Conservation (phyloP, 2,113 vertebrate genomes). For the Riparia riparia region DNA sequence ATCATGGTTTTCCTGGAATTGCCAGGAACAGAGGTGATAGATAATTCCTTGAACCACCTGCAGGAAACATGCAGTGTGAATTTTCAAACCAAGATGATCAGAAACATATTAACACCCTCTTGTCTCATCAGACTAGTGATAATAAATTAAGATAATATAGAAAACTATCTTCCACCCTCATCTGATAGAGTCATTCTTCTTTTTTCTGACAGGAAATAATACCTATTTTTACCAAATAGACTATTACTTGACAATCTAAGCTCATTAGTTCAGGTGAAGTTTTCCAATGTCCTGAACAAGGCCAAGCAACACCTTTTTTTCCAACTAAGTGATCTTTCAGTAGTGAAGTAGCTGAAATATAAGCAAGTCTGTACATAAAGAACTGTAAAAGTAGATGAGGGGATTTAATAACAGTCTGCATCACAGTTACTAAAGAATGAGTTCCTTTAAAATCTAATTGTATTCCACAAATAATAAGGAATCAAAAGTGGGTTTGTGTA, state of each 20-base stretch:
- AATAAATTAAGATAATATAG: not conserved
- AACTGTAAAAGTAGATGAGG: not conserved
- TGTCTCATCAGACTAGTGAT: not conserved
- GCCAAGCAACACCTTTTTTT: not conserved
- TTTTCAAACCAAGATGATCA: not conserved
- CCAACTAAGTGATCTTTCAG: not conserved
- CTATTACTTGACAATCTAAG: not conserved
- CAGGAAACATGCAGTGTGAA: not conserved
- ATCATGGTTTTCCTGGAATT: not conserved
- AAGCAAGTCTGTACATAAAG: not conserved
- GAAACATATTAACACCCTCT: not conserved
- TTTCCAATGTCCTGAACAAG: not conserved
- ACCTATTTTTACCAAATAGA: not conserved
- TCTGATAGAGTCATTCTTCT: not conserved
- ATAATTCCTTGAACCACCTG: not conserved
- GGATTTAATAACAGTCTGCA: not conserved
- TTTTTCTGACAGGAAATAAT: not conserved
- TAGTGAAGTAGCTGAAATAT: not conserved
- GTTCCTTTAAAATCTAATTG: not conserved
- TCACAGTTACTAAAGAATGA: not conserved
- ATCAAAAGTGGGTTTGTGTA: not conserved
- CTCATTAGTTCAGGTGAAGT: rapidly evolving
- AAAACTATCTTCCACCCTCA: not conserved
- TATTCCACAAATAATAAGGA: not conserved
- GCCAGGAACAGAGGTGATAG: not conserved